These are phyloP conservation scores for Pheosia tremula DNA, from an alignment of 2,888 invertebrate species.

Conservation along the genomic window DNA sequence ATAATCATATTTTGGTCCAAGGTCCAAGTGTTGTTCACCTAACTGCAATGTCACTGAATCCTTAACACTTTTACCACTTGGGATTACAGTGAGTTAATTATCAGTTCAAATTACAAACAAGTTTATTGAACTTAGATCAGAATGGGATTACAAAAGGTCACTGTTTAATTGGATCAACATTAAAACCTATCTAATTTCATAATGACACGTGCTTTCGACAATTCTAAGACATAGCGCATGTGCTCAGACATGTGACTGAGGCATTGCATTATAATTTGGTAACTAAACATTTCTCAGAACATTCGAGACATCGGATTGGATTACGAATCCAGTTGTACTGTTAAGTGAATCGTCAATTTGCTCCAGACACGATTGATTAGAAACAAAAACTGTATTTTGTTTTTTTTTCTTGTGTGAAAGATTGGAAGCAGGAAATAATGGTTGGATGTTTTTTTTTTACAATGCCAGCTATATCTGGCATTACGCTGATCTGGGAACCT, in stretches of 20 bases:
- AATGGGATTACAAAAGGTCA: background rate
- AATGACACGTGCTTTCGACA: slow-evolving; percentile 34
- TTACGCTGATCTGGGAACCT: too few species aligned
- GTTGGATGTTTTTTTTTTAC: too few species aligned
- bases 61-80: too few species aligned
- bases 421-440: background rate
- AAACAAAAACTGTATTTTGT: background rate
- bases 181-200: slow-evolving; percentile 14
- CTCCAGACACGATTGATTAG: slow-evolving; percentile 12
- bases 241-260: slow-evolving; percentile 39
- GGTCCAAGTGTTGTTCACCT: too few species aligned
- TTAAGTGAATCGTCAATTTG: slow-evolving; percentile 19
- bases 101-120: background rate
- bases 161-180: slow-evolving; percentile 27
- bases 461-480: too few species aligned
- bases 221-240: slow-evolving; percentile 27
- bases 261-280: slow-evolving; percentile 27
- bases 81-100: background rate
- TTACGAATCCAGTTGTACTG: slow-evolving; percentile 20
- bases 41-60: too few species aligned
- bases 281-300: slow-evolving; percentile 23
- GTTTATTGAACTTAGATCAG: background rate
- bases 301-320: slow-evolving; percentile 28
- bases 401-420: background rate
- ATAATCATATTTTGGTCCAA: too few species aligned